These are phyloP conservation scores for Tenualosa ilisha DNA, from an alignment of 2,797 vertebrate genomes.

Conservation along the genomic window DNA sequence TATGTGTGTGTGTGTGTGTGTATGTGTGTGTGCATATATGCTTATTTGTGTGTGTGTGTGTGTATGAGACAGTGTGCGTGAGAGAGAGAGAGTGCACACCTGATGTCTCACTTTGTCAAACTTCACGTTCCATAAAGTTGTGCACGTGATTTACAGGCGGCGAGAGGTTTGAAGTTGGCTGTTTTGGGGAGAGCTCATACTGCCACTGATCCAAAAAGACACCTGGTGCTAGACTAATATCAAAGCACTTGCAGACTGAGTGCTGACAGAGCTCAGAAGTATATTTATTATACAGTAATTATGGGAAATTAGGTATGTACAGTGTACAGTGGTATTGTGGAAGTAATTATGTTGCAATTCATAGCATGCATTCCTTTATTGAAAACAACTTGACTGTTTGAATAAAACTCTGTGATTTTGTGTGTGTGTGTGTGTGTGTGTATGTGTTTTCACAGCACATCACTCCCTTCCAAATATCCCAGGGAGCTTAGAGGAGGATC, in stretches of 20 bases:
- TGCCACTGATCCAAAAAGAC: neutral
- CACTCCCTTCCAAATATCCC: constrained; percentile 61
- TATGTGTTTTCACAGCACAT: constrained; percentile 63
- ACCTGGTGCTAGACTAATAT: neutral
- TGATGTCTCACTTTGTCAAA: constrained; percentile 35
- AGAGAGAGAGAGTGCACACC: neutral
- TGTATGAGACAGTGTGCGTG: neutral
- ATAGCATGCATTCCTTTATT: constrained; percentile 32
- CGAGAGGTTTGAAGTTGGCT: neutral
- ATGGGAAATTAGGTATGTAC: too few relatives aligned
- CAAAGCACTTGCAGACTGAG: neutral
- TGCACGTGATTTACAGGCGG: neutral
- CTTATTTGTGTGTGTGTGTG: neutral
- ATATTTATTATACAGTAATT: neutral
- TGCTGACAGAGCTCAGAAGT: neutral
- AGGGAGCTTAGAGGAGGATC: constrained; percentile 59
- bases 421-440: constrained; percentile 33
- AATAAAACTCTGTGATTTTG: neutral
- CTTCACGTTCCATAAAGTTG: constrained; percentile 36
- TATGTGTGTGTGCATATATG: neutral
- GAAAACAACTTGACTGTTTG: too few relatives aligned
- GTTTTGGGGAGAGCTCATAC: neutral
- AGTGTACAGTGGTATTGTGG: too few relatives aligned
- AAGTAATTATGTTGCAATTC: neutral
- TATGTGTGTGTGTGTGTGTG: neutral